Conservation (phyloP, 2,888 invertebrate genomes). For the Parnassius smintheus region DNA sequence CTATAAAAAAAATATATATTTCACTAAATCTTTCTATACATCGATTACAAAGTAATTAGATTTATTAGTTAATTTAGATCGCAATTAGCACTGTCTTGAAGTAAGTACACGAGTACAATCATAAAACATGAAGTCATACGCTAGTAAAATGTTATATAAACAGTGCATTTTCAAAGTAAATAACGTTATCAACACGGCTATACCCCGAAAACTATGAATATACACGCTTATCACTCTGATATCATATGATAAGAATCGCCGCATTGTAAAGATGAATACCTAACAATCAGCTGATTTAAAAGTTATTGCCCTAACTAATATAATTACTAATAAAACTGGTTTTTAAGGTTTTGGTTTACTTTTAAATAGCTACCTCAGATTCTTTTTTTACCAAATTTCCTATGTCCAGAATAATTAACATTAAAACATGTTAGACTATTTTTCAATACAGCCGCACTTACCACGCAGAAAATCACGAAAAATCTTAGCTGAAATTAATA, state of each 20-base stretch:
- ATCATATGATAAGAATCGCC: constrained; percentile 17
- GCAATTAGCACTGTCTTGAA: constrained; percentile 4
- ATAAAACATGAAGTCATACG: constrained; percentile 23
- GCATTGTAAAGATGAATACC: constrained; percentile 18
- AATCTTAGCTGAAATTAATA: too few species aligned
- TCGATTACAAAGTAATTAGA: neutral
- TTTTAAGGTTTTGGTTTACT: too few species aligned
- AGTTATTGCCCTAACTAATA: constrained; percentile 7
- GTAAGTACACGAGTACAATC: constrained; percentile 9
- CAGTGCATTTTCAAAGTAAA: constrained; percentile 29
- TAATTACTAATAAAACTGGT: too few species aligned
- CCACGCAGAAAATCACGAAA: too few species aligned
- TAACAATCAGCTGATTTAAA: constrained; percentile 23
- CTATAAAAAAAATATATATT: too few species aligned
- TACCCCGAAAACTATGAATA: constrained; percentile 27
- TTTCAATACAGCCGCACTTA: too few species aligned
- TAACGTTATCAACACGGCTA: constrained; percentile 25
- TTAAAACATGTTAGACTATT: too few species aligned
- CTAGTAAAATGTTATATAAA: constrained; percentile 20
- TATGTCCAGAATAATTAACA: too few species aligned
- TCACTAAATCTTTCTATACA: too few species aligned
- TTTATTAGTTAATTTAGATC: neutral
- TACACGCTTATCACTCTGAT: constrained; percentile 17
- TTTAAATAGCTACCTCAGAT: too few species aligned
- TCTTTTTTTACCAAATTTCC: too few species aligned